Evolutionary conservation across 2,888 invertebrate genomes (phyloP), one percentile per base, ranked within the genome.

Genomic region (Sylvicola cinctus): DNA sequence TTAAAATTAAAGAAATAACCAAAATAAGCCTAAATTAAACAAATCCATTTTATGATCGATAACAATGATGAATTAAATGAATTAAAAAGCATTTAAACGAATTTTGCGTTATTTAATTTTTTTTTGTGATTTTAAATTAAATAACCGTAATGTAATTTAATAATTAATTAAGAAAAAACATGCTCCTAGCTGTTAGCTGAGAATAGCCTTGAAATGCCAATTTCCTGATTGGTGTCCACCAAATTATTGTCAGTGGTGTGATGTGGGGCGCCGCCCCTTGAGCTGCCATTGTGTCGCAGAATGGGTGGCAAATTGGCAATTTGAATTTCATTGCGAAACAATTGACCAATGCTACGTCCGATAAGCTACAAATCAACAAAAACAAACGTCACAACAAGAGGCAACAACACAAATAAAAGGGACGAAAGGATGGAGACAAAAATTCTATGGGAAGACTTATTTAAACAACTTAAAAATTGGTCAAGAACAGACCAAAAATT

Each of bases 311-410:
- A 60, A 58, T 85, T 77, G 41, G 77, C 70, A 44, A 90, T 87
- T 57, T 76, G 75, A 10, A 84, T 76, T 54, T 87, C 83, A 47
- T 84, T 80, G 44, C 79, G 77, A 59, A 90, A 90, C 40, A 83
- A 60, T 53, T 90, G 83, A 16, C 85, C 81, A 16, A 90, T 68
- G 60, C 78, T 87, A 45, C 77, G 68, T 1, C 84, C 84, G 46
- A 85, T 76, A 38, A 87, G 58, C 74, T 80, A 60, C 6, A 36
- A 36, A 25, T 15, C 7, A 61, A 62, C 44, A 42, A 41, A 20
- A 20, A 20, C 20, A 20, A 20, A 8, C 8, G n/a, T n/a, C n/a
- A 45, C 40, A 42, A 31, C 35, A 30, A 31, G 14, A n/a, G 25
- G 10, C 17, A 11, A 34, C 17, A n/a, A 16, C 12, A 34, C 16